Evolutionary conservation across 1,140 invertebrate species (phyloP).

Genomic region (Ostrea edulis): DNA sequence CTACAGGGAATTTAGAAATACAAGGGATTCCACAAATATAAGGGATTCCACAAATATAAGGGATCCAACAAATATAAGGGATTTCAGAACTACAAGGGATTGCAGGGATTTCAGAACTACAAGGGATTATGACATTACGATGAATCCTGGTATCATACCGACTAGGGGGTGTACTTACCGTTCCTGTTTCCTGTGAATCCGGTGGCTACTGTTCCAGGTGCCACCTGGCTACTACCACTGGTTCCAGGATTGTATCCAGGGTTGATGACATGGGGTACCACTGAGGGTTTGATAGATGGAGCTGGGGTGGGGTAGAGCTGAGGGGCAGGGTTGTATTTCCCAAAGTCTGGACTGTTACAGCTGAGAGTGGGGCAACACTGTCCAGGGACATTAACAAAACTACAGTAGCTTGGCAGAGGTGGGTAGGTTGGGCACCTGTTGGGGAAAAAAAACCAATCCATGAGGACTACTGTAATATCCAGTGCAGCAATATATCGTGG

Average conservation of each 20-base stretch:
- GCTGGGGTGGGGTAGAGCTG: conserved; percentile 64
- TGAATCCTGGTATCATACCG: no score
- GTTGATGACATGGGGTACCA: conserved; percentile 54
- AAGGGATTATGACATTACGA: no score
- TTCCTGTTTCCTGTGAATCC: conserved; percentile 47
- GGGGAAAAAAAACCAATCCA: no score
- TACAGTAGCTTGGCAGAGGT: conserved; percentile 66
- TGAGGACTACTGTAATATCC: neutral
- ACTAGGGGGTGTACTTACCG: conserved; percentile 36
- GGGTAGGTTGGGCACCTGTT: conserved; percentile 70
- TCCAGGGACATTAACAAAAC: conserved; percentile 62
- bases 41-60: no score
- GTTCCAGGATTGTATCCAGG: conserved; percentile 29
- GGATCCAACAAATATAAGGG: no score
- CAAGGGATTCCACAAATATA: no score
- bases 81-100: no score
- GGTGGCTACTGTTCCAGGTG: conserved; percentile 51
- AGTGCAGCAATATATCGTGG: neutral
- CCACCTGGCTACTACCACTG: conserved; percentile 54
- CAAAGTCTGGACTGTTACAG: conserved; percentile 69
- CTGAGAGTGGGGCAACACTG: conserved; percentile 67
- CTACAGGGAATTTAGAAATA: no score
- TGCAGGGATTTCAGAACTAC: no score
- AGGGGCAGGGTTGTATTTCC: conserved; percentile 68
- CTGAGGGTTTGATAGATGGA: conserved; percentile 60